Base-by-base conservation (phyloP, 2,888 invertebrate genomes). In the Dasysyrphus albostriatus region DNA sequence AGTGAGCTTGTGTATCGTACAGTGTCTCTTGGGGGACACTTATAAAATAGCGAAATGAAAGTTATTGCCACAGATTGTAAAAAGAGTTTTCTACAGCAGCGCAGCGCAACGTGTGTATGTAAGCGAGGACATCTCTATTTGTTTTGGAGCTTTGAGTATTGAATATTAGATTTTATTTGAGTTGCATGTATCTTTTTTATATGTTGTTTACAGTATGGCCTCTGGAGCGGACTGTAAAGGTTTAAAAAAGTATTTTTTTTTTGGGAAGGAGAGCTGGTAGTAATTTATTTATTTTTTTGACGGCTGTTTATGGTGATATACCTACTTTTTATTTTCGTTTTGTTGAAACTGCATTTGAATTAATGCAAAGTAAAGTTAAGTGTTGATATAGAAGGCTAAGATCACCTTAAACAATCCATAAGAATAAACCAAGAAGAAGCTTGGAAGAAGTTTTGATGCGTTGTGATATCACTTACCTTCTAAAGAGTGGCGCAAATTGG, bases 151-250 rank as follows among this genome's bases (percentile, higher is more conserved):
- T 37, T 59, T 67, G 51, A 58, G 65, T 84, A 80, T 72, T 84
- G 58, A 76, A 83, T 83, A 79, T 74, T 78, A 69, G 49, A 79
- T 79, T 79, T 54, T 83, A 32, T 80, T 69, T 75, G 3, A 72
- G 44, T 59, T 69, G 39, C 51, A 69, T 24, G 24, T 24, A 24
- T 24, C 24, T 24, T 24, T 24, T 24, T 3, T 24, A 24, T 61
- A 39, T 61, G 42, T 61, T 61, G 24, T 37, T 51, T 39, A 39
- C 14, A n/a, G 3, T 47, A 24, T 24, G n/a, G 12, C 47, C 24
- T 61, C 59, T 61, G 14, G 65, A 65, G 32, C 19, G 8, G 67
- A 14, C 34, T 67, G 16, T 49, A 19, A 59, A 59, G 39, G 37
- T 37, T 7, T 24, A 8, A 24, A 8, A 5, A 19, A 39, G 14